These are phyloP conservation scores for Chaenogobius annularis DNA, from an alignment of 2,113 vertebrate genomes.

Conservation along the genomic window DNA sequence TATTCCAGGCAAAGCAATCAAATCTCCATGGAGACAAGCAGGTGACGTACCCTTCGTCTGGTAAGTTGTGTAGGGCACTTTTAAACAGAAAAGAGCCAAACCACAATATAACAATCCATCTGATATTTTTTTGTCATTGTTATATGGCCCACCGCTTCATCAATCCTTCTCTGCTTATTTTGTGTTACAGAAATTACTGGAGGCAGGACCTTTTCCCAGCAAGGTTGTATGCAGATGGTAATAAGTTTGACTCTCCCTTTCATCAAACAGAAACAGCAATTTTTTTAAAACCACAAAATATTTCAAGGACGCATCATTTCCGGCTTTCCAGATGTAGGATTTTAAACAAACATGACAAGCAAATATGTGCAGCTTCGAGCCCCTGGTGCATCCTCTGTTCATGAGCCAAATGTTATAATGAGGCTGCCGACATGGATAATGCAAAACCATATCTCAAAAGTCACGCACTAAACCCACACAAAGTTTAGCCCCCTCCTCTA, in stretches of 20 bases:
- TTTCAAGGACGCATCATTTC: constrained; percentile 4
- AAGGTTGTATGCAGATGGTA: too few relatives aligned
- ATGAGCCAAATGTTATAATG: constrained; percentile 16
- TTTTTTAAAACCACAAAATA: constrained; percentile 12
- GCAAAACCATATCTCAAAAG: neutral
- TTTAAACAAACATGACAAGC: constrained; percentile 12
- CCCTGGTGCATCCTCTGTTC: neutral
- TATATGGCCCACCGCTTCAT: neutral
- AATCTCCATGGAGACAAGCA: too few relatives aligned
- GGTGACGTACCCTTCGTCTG: too few relatives aligned
- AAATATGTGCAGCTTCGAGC: constrained; percentile 3
- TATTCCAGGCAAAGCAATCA: too few relatives aligned
- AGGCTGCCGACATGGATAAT: constrained; percentile 18
- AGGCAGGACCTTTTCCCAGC: too few relatives aligned
- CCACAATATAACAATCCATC: neutral
- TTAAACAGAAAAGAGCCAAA: neutral
- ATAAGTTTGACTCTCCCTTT: neutral
- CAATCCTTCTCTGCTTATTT: neutral
- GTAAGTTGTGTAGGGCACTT: too few relatives aligned
- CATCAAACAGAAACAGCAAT: constrained; percentile 20
- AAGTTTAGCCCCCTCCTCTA: neutral
- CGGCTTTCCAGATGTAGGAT: constrained; percentile 1
- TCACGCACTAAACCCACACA: neutral
- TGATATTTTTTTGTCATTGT: neutral
- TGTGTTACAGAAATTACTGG: neutral